Percentiles rank a stretch among this genome's conserved stretches.
phyloP scores from a whole-genome alignment of 2,113 vertebrate species.

The Indicator indicator region DNA sequence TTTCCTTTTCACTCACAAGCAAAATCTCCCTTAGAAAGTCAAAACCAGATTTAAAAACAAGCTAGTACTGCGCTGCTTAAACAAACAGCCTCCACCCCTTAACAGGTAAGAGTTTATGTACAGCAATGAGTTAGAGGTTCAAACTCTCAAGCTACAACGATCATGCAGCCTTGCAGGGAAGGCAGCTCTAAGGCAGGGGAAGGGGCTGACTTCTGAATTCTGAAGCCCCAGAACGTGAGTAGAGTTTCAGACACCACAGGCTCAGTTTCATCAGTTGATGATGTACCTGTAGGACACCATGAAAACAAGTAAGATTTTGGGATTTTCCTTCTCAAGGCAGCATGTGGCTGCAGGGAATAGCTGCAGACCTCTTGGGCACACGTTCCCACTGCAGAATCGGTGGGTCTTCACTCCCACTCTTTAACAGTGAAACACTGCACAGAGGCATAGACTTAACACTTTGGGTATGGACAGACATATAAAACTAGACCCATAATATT shows the following conservation, averaged over 20 bases:
- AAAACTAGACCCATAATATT: neutral
- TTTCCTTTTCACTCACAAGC: neutral
- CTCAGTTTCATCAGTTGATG: neutral
- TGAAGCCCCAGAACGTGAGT: fast-evolving
- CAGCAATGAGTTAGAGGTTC: neutral
- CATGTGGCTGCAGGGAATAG: neutral
- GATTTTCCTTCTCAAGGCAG: neutral
- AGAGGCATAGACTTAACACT: neutral
- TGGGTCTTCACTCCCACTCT: neutral
- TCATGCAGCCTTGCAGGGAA: neutral
- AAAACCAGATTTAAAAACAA: neutral
- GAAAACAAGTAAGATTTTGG: neutral
- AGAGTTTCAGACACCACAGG: neutral
- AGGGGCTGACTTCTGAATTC: neutral
- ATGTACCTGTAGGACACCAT: neutral
- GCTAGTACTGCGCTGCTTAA: neutral
- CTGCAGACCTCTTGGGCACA: neutral
- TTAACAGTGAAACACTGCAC: neutral
- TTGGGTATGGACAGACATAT: neutral
- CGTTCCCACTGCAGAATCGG: neutral
- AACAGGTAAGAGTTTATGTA: neutral
- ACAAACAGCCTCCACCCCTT: neutral
- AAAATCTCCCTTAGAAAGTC: neutral
- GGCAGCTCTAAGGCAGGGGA: neutral
- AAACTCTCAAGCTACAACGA: neutral